Conservation (phyloP, 2,113 vertebrate genomes). For the Rhabdomys dilectus region DNA sequence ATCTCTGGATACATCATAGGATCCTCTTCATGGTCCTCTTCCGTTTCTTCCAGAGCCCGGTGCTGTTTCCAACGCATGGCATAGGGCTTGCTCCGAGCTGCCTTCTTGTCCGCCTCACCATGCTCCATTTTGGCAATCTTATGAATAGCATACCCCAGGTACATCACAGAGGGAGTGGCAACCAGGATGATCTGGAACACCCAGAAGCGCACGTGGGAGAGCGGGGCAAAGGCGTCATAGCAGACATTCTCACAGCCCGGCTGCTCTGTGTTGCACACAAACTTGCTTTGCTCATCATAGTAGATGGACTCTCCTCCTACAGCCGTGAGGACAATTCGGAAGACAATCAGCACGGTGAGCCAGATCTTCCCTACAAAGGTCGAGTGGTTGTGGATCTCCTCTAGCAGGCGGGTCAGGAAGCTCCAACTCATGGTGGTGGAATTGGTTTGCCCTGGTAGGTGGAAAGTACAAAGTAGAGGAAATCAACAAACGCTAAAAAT, state of each 20-base stretch:
- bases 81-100: conserved; percentile 90
- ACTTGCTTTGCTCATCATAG: conserved; percentile 99
- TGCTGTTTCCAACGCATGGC: conserved; percentile 93
- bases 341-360: conserved; percentile 97
- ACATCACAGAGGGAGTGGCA: conserved; percentile 96
- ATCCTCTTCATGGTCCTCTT: conserved; percentile 96
- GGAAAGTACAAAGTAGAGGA: conserved; percentile 15
- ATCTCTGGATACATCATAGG: conserved; percentile 99
- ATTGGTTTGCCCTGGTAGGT: conserved; percentile 83
- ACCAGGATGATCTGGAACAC: conserved; percentile 99
- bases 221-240: conserved; percentile 97
- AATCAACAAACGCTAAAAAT: conserved; percentile 26
- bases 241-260: conserved; percentile 99
- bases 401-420: conserved; percentile 98
- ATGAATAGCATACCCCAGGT: conserved; percentile 96
- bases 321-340: conserved; percentile 97
- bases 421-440: conserved; percentile 98
- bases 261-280: conserved; percentile 98
- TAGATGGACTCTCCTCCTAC: conserved; percentile 99
- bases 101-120: conserved; percentile 88
- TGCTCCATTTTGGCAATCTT: conserved; percentile 95
- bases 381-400: conserved; percentile 99
- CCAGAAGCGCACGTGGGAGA: conserved; percentile 98
- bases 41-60: conserved; percentile 92
- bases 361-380: conserved; percentile 99